Base-by-base conservation (phyloP, 2,797 vertebrate species). In the Premnoplex brunnescens region DNA sequence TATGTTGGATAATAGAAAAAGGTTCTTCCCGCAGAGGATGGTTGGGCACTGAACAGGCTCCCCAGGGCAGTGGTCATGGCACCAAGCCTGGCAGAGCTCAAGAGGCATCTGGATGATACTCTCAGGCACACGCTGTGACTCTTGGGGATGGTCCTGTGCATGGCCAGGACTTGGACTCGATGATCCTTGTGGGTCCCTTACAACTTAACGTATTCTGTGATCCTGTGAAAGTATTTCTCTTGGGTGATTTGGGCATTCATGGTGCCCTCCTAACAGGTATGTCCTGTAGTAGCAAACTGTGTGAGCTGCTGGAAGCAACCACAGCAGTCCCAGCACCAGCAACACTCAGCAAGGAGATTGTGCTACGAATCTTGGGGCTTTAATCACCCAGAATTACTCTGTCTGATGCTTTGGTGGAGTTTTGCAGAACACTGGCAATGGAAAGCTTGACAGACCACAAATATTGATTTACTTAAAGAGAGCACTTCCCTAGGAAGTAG, bases 291-390 rank as follows among this genome's bases (percentile, higher is more conserved):
- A 46, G 16, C 36, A 69, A 72, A 19, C 1, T 5, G 1, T 4
- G 30, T 19, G 58, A 89, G 66, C n/a, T 67, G 17, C 10, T 71
- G 22, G 23, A 16, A 60, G 26, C 12, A 72, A 1, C 30, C 32
- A 34, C 1, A 9, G 36, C 21, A 41, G 6, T 41, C 10, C 62
- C 26, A 79, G 30, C 18, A 75, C 7, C 62, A 75, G 7, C 2
- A 2, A 36, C 30, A 7, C 24, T 27, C 37, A 0, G 2, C 14
- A 69, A 59, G 9, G 27, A 30, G 32, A 5, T 8, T 10, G 3
- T 13, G 7, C 34, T 37, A 51, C 9, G 37, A 69, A 82, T 17
- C 10, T 56, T 15, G 34, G 23, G 52, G 43, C 14, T 76, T 60
- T 23, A 37, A 41, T 10, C 19, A 13, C 26, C 6, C 0, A 0